Conservation (phyloP, 2,797 vertebrate genomes). For the Gymnodraco acuticeps region DNA sequence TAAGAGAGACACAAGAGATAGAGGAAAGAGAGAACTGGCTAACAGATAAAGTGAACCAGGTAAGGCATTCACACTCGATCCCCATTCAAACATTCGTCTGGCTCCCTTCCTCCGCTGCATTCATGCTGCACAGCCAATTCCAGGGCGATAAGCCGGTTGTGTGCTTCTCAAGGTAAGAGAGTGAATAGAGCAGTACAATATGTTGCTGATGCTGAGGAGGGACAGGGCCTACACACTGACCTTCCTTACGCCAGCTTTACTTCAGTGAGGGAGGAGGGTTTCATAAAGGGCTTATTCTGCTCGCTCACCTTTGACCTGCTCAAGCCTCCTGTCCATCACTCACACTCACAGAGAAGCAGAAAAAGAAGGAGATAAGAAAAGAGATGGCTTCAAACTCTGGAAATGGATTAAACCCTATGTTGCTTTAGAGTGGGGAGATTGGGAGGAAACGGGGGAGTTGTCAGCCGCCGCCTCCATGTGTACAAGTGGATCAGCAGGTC, state of each 20-base stretch:
- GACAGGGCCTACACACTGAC: conserved; percentile 72
- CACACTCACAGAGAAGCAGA: conserved; percentile 68
- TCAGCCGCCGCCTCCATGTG: conserved; percentile 29
- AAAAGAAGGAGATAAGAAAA: conserved; percentile 59
- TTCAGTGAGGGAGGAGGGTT: conserved; percentile 63
- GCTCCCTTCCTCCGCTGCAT: conserved; percentile 68
- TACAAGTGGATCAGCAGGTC: conserved; percentile 54
- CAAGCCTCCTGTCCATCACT: conserved; percentile 73
- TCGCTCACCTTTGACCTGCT: conserved; percentile 79
- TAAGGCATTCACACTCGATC: conserved; percentile 67
- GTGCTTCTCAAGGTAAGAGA: conserved; percentile 75
- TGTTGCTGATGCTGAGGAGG: conserved; percentile 61
- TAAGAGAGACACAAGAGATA: conserved; percentile 40
- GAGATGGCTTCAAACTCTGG: conserved; percentile 64
- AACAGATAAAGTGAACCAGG: conserved; percentile 46
- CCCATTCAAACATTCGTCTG: conserved; percentile 72
- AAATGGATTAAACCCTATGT: conserved; percentile 60
- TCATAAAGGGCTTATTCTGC: conserved; percentile 81
- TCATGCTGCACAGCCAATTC: conserved; percentile 78
- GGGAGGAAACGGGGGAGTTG: conserved; percentile 23
- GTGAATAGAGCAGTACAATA: conserved; percentile 76
- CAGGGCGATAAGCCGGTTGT: conserved; percentile 67
- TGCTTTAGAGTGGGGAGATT: conserved; percentile 39
- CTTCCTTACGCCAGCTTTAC: conserved; percentile 71
- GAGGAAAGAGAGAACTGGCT: conserved; percentile 41